A percentile compares a stretch with the other conserved stretches of the same genome.
These are phyloP conservation scores for Sarcophaga peregrina DNA, from an alignment of 1,140 invertebrate genomes.

Conservation along the genomic window DNA sequence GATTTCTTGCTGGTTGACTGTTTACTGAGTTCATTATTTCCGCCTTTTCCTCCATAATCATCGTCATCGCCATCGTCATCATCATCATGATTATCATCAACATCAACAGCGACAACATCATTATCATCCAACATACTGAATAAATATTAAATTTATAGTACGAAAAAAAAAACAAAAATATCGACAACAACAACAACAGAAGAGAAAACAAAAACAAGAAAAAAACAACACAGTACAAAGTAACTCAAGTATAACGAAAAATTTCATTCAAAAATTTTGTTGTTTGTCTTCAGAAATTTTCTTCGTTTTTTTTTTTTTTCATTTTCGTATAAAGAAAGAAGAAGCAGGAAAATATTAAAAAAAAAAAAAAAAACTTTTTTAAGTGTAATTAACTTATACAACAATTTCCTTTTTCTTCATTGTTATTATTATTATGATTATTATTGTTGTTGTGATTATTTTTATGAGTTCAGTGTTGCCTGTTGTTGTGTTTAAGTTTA, in stretches of 20 bases:
- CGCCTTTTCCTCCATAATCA: slow-evolving; percentile 19
- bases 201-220: not conserved
- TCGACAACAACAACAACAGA: too few species aligned
- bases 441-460: not conserved
- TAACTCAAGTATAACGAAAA: slow-evolving; percentile 41
- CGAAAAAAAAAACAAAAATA: not conserved
- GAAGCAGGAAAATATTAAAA: too few species aligned
- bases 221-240: not conserved
- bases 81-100: not conserved
- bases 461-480: not conserved
- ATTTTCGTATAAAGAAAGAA: too few species aligned
- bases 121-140: too few species aligned
- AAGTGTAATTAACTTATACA: too few species aligned
- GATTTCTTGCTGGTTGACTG: not conserved
- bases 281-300: not conserved
- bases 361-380: too few species aligned
- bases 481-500: not conserved
- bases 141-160: too few species aligned
- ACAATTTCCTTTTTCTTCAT: too few species aligned
- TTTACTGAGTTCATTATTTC: slow-evolving; percentile 35
- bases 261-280: slow-evolving; percentile 32
- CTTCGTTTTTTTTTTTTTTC: too few species aligned
- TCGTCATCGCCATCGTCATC: not conserved
- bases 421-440: not conserved
- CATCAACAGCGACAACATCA: too few species aligned